Conservation (phyloP, 2,888 invertebrate genomes). For the Nymphalis c-album region DNA sequence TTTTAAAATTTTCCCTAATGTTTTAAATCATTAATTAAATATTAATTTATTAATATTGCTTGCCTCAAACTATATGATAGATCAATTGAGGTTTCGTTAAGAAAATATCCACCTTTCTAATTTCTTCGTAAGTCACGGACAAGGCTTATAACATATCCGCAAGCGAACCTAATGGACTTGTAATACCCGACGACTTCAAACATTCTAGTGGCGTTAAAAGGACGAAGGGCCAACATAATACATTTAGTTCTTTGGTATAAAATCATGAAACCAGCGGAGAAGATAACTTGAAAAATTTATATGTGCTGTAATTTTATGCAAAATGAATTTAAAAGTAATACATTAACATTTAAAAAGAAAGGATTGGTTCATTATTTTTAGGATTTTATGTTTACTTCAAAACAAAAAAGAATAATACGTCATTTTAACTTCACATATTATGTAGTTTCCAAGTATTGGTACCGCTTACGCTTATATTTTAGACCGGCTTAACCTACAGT, state of each 20-base stretch:
- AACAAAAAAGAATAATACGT: not conserved
- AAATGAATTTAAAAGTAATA: no score
- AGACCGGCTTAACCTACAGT: slow-evolving; percentile 53
- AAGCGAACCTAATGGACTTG: slow-evolving; percentile 79
- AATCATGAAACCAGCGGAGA: slow-evolving; percentile 34
- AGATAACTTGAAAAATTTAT: not conserved
- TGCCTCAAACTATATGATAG: no score
- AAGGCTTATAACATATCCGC: slow-evolving; percentile 66
- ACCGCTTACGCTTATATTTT: slow-evolving; percentile 42
- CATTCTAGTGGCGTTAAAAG: slow-evolving; percentile 79
- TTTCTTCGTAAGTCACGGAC: slow-evolving; percentile 44
- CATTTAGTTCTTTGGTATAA: slow-evolving; percentile 48
- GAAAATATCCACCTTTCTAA: slow-evolving; percentile 37
- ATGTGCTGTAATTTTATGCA: not conserved
- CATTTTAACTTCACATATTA: not conserved
- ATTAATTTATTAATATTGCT: no score
- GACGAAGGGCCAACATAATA: slow-evolving; percentile 72
- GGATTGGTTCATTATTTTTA: no score
- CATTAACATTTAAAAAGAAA: no score
- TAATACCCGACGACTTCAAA: slow-evolving; percentile 77
- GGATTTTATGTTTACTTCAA: no score
- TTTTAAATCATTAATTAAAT: no score
- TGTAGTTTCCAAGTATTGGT: not conserved
- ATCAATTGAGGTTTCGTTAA: not conserved
- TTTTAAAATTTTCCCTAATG: no score